A percentile compares a stretch with the other conserved stretches of the same genome.
phyloP scores from a whole-genome alignment of 1,140 invertebrate genomes.

The Neodiprion pinetum region DNA sequence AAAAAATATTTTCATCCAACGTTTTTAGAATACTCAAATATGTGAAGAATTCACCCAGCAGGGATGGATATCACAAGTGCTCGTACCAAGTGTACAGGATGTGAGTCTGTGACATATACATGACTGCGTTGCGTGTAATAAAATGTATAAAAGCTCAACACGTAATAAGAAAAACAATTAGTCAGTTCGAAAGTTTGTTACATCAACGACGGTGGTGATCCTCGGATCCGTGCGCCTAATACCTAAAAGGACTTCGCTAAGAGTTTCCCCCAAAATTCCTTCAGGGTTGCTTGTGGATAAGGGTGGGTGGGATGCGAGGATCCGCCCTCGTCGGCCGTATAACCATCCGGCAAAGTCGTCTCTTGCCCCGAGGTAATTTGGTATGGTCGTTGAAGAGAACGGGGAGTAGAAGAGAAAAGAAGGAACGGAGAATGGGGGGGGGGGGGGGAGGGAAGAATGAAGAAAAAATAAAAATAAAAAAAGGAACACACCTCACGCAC shows the following conservation, averaged over 20 bases:
- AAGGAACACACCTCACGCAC: background rate
- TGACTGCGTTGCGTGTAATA: too few relatives aligned
- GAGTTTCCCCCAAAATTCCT: background rate
- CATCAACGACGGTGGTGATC: too few relatives aligned
- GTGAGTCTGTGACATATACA: too few relatives aligned
- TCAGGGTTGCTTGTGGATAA: too few relatives aligned
- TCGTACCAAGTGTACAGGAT: too few relatives aligned
- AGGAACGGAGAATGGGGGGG: background rate
- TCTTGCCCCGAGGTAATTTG: background rate
- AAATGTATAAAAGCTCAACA: too few relatives aligned
- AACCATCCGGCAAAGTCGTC: constrained; percentile 1
- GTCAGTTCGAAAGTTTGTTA: too few relatives aligned
- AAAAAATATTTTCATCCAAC: too few relatives aligned
- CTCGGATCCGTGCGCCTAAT: background rate
- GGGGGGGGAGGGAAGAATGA: background rate
- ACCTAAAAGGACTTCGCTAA: background rate
- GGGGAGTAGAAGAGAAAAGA: constrained; percentile 8
- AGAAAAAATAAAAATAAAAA: background rate
- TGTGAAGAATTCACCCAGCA: too few relatives aligned
- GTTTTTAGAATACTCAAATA: too few relatives aligned
- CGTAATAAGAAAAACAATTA: too few relatives aligned
- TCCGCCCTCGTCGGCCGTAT: background rate
- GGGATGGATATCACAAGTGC: too few relatives aligned
- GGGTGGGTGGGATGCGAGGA: background rate
- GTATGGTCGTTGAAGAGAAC: constrained; percentile 16